Percentiles rank a stretch among this genome's conserved stretches.
Conservation (phyloP, 2,888 invertebrate genomes). For the Macroteleia sp. region DNA sequence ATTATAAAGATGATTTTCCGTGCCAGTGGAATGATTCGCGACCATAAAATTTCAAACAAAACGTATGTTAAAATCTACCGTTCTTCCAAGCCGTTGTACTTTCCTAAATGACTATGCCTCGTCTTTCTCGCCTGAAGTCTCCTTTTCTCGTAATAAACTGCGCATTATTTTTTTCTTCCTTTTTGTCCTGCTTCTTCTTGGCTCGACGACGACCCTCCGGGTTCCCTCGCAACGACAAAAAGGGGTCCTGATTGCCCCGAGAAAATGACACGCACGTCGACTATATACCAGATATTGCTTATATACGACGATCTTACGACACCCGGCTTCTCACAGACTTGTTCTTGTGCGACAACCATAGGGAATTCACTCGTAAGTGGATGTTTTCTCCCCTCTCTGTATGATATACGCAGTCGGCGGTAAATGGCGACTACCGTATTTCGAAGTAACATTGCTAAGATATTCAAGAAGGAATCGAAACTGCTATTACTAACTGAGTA, state of each 20-base stretch:
- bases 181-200: too few species aligned
- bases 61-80: slow-evolving; percentile 40
- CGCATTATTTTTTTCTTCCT: slow-evolving; percentile 44
- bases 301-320: slow-evolving; percentile 63
- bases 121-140: slow-evolving; percentile 34
- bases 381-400: slow-evolving; percentile 43
- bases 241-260: too few species aligned
- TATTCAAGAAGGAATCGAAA: slow-evolving; percentile 35
- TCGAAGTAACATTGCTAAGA: slow-evolving; percentile 11
- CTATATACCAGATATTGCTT: slow-evolving; percentile 71
- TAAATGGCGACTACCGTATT: slow-evolving; percentile 39
- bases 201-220: too few species aligned
- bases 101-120: slow-evolving; percentile 52
- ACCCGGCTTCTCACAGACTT: slow-evolving; percentile 36
- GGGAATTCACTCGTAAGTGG: slow-evolving; percentile 58
- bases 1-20: slow-evolving; percentile 30
- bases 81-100: slow-evolving; percentile 29
- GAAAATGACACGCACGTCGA: slow-evolving; percentile 66
- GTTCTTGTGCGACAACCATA: slow-evolving; percentile 52
- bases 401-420: slow-evolving; percentile 46
- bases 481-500: slow-evolving; percentile 32
- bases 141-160: slow-evolving; percentile 62
- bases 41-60: slow-evolving; percentile 48
- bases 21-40: slow-evolving; percentile 33
- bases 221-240: too few species aligned